Conservation (phyloP, 1,140 invertebrate genomes). For the Chrysopa pallens region DNA sequence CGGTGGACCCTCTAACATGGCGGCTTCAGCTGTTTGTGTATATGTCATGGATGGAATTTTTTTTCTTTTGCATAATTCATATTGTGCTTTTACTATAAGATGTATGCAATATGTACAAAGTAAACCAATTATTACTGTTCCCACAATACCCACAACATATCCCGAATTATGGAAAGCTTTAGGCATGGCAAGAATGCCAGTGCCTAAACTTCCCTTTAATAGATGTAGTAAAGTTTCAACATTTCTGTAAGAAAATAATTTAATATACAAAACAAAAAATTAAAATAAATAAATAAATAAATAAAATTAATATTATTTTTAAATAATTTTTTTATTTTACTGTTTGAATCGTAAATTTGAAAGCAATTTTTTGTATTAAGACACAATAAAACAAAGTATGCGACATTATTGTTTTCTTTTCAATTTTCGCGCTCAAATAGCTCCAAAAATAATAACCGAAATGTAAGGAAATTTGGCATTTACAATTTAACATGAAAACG, state of each 20-base stretch:
- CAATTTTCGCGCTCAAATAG: too few relatives aligned
- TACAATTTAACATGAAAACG: too few relatives aligned
- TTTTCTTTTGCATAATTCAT: slow-evolving; percentile 45
- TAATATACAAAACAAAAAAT: neutral
- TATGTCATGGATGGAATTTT: slow-evolving; percentile 50
- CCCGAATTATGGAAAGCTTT: slow-evolving; percentile 66
- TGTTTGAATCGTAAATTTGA: neutral
- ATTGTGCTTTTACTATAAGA: slow-evolving; percentile 46
- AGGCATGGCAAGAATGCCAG: slow-evolving; percentile 80
- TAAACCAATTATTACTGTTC: slow-evolving; percentile 46
- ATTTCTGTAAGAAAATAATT: slow-evolving; percentile 33
- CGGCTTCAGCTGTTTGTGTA: slow-evolving; percentile 46
- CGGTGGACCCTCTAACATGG: slow-evolving; percentile 44
- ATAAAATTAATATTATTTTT: neutral
- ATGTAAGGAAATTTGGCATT: too few relatives aligned
- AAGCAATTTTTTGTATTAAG: too few relatives aligned
- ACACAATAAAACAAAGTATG: too few relatives aligned
- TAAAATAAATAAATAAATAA: neutral
- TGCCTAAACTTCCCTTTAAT: slow-evolving; percentile 73
- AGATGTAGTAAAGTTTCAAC: slow-evolving; percentile 63
- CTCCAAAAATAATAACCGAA: too few relatives aligned
- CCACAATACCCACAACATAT: slow-evolving; percentile 42
- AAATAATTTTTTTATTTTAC: slow-evolving; percentile 1
- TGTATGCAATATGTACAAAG: slow-evolving; percentile 70
- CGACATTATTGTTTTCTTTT: too few relatives aligned